phyloP scores from a whole-genome alignment of 1,140 invertebrate species.

The Belonocnema kinseyi region DNA sequence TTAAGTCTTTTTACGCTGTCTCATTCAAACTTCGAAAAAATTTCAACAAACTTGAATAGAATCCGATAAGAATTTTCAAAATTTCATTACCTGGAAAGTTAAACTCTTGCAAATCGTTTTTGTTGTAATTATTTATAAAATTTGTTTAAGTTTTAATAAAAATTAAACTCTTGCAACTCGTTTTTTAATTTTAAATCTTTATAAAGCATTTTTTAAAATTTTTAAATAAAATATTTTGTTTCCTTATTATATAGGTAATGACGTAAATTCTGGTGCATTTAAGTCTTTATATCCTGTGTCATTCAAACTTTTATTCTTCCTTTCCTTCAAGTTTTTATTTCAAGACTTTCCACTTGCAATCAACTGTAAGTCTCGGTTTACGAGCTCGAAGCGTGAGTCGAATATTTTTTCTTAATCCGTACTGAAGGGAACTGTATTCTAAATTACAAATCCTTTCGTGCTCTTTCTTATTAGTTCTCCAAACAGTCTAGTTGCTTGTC shows the following conservation, averaged over 20 bases:
- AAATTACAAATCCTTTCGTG: conserved; percentile 20
- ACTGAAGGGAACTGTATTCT: conserved; percentile 29
- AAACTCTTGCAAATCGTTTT: no score
- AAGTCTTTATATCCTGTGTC: neutral
- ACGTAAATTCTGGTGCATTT: neutral
- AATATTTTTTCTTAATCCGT: conserved; percentile 29
- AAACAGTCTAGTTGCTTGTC: conserved; percentile 16
- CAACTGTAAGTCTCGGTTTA: conserved; percentile 29
- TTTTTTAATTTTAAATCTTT: neutral
- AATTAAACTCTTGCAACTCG: no score
- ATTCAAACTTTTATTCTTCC: conserved; percentile 13
- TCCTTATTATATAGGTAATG: neutral
- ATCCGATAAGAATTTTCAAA: no score
- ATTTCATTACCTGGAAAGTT: no score
- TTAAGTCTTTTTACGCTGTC: no score
- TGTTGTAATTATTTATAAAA: no score
- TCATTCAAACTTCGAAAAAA: no score
- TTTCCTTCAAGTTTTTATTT: conserved; percentile 3
- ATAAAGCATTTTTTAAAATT: neutral
- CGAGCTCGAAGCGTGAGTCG: conserved; percentile 28
- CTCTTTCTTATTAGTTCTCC: conserved; percentile 23
- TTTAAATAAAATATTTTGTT: neutral
- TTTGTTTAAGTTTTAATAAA: no score
- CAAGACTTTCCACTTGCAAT: conserved; percentile 25
- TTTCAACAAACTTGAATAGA: no score